Conservation (phyloP, 1,140 invertebrate genomes). For the Drosophila kurseongensis region DNA sequence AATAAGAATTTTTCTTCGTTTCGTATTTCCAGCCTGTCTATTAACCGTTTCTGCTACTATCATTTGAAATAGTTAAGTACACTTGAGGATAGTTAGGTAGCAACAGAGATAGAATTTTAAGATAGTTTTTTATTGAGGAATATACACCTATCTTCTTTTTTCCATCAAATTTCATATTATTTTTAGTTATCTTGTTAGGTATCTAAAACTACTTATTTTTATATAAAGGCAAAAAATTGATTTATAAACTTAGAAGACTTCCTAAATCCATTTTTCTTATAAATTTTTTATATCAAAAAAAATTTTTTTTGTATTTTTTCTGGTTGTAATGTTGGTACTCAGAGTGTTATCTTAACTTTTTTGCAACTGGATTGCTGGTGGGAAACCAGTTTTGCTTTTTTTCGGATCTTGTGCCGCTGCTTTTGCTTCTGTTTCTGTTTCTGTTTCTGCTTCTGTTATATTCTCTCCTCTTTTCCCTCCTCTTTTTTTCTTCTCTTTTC, state of each 20-base stretch:
- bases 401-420: conserved; percentile 14
- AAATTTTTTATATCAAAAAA: too few relatives aligned
- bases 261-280: too few relatives aligned
- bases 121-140: too few relatives aligned
- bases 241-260: too few relatives aligned
- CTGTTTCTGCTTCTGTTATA: conserved; percentile 31
- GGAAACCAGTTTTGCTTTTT: conserved; percentile 60
- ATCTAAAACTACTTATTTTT: too few relatives aligned
- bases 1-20: conserved; percentile 14
- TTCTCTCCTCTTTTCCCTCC: neutral
- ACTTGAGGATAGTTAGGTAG: neutral
- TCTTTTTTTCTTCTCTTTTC: neutral
- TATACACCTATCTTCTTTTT: too few relatives aligned
- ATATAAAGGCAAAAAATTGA: too few relatives aligned
- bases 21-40: conserved; percentile 23
- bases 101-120: too few relatives aligned
- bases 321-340: neutral
- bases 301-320: conserved; percentile 25
- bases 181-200: too few relatives aligned
- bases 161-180: too few relatives aligned
- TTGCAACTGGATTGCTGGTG: conserved; percentile 55
- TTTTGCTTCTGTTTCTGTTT: conserved; percentile 51
- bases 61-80: conserved; percentile 9
- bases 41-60: conserved; percentile 43
- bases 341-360: conserved; percentile 34